Percentiles rank a stretch among this genome's conserved stretches.
Evolutionary conservation across 2,797 vertebrate species (phyloP).

Genomic region (Malacoctenus gilli): DNA sequence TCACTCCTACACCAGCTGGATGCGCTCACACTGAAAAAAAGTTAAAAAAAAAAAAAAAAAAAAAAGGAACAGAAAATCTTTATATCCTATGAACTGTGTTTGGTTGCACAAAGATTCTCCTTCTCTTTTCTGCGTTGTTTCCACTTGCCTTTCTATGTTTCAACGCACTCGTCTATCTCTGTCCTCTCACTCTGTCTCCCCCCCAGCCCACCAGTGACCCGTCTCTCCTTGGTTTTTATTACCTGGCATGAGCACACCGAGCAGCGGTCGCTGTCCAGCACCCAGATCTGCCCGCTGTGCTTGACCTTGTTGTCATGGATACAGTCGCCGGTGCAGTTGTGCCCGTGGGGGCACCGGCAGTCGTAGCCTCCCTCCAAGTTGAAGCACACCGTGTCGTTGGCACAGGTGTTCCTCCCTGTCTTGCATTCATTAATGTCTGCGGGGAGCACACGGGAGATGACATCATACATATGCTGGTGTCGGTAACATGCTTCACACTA

Average conservation of each 20-base stretch:
- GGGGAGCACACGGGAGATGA: slow-evolving; percentile 45
- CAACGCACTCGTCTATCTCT: background rate
- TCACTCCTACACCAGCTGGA: slow-evolving; percentile 5
- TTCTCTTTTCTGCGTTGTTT: no score
- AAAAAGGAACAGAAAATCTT: background rate
- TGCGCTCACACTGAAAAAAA: background rate
- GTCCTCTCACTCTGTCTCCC: background rate
- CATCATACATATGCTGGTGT: slow-evolving; percentile 46
- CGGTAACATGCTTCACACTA: slow-evolving; percentile 20
- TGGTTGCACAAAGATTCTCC: no score
- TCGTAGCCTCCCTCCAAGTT: slow-evolving; percentile 98
- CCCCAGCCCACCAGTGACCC: no score
- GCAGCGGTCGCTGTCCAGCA: slow-evolving; percentile 94
- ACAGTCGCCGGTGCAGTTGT: slow-evolving; percentile 97
- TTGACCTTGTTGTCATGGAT: slow-evolving; percentile 93
- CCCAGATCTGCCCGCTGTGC: slow-evolving; percentile 97
- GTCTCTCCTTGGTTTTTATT: no score
- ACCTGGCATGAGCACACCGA: slow-evolving; percentile 98
- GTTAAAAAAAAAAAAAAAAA: background rate
- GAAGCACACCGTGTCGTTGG: slow-evolving; percentile 97
- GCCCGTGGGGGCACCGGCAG: slow-evolving; percentile 95
- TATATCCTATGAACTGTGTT: slow-evolving; percentile 1
- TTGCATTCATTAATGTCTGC: slow-evolving; percentile 97
- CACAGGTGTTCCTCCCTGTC: slow-evolving; percentile 93
- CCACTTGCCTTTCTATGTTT: no score